Percentiles rank a stretch among this genome's conserved stretches.
These are phyloP conservation scores for Pachycephus smyrnensis DNA, from an alignment of 2,888 invertebrate genomes.

Conservation along the genomic window DNA sequence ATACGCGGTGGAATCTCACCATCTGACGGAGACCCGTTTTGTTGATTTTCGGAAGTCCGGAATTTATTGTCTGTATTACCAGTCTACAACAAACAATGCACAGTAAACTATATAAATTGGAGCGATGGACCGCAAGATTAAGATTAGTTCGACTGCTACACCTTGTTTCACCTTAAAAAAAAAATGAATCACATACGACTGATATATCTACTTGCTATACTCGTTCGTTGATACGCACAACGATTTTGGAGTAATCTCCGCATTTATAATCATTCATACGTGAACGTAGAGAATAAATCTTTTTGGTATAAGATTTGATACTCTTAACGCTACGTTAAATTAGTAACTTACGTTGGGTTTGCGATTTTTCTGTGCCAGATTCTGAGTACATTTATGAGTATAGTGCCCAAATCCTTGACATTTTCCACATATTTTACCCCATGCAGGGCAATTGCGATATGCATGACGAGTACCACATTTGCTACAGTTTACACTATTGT, in stretches of 20 bases:
- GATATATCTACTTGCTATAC: neutral
- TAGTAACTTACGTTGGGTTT: neutral
- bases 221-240: neutral
- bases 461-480: slow-evolving; percentile 33
- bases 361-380: neutral
- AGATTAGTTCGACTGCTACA: neutral
- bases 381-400: neutral
- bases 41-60: neutral
- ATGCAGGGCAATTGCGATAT: slow-evolving; percentile 34
- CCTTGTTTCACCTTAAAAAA: neutral
- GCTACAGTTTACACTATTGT: slow-evolving; percentile 20
- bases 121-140: neutral
- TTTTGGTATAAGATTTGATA: neutral
- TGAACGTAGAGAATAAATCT: neutral
- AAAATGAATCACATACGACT: neutral
- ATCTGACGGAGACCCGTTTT: neutral
- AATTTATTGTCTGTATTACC: neutral
- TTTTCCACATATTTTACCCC: slow-evolving; percentile 29
- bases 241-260: neutral
- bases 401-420: slow-evolving; percentile 32
- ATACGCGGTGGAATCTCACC: neutral
- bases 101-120: neutral
- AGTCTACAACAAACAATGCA: neutral
- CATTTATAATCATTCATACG: neutral
- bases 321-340: neutral